A percentile compares a stretch with the other conserved stretches of the same genome.
These are phyloP conservation scores for Xestoiulus laeticollis DNA, from an alignment of 2,888 invertebrate species.

Conservation along the genomic window DNA sequence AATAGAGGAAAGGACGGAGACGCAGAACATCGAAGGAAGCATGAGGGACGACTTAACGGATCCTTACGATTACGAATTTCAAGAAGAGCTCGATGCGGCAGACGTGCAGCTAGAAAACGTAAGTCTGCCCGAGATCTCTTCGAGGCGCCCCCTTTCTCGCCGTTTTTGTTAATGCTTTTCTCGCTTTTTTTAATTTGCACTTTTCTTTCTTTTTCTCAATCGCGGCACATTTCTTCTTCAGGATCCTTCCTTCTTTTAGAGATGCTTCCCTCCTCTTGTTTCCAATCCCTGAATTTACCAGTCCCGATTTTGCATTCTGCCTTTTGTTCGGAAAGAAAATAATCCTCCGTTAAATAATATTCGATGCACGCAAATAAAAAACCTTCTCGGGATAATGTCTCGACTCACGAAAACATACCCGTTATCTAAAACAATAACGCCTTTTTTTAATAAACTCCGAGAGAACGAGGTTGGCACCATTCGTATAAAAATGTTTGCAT, in stretches of 20 bases:
- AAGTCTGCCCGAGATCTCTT: background rate
- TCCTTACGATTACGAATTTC: constrained; percentile 56
- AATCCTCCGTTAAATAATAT: background rate
- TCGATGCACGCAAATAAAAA: background rate
- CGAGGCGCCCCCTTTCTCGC: background rate
- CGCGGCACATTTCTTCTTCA: background rate
- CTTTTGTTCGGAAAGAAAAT: constrained; percentile 10
- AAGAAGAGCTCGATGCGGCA: constrained; percentile 56
- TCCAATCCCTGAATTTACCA: background rate
- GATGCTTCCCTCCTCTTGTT: background rate
- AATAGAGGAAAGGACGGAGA: background rate
- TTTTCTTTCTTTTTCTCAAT: background rate
- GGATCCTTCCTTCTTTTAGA: background rate
- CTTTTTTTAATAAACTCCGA: background rate
- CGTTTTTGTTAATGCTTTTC: background rate
- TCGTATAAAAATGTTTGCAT: background rate
- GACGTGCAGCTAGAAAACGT: constrained; percentile 56
- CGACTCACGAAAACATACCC: no score
- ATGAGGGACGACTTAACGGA: constrained; percentile 54
- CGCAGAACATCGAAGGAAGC: background rate
- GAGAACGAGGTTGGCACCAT: background rate
- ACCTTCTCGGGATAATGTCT: background rate
- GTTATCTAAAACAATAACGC: background rate
- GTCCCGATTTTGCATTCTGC: background rate
- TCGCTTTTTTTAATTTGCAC: background rate